Evolutionary conservation across 2,888 invertebrate species (phyloP), one percentile per base, ranked within the genome.

Genomic region (Auanema freiburgensis): DNA sequence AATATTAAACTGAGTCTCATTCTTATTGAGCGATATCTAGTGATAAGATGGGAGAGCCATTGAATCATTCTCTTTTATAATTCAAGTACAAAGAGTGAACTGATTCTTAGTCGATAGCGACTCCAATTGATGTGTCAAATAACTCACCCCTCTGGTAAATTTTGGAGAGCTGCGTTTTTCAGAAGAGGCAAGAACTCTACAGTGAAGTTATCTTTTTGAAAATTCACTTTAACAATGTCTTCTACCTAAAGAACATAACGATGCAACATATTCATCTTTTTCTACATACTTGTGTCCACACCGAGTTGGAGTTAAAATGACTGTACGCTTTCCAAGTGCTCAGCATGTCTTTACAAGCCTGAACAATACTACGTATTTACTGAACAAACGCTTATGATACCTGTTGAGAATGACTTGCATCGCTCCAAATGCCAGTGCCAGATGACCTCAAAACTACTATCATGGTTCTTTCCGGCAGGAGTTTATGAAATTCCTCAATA

Each of bases 181-280:
- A 76, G 65, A 2, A 74, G 51, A 0, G 76, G 76, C 8, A 76
- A 60, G 24, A 76, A 67, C 57, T 76, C 76, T 4, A 76, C 76
- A 23, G 66, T 60, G 63, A 76, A 76, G 6, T 68, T 63, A 1
- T 67, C 59, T 33, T 66, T 68, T 21, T 63, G 65, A 23, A 72
- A 76, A 59, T 76, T 76, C 52, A 72, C 69, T 54, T 72, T 59
- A 16, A 72, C 74, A 33, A 76, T 76, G 23, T 64, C 60, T 18
- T 74, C 71, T 1, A 76, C 71, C 74, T 74, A 46, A 40, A 66
- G 33, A 24, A 3, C 10, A 14, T 25, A 55, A n/a, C 18, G 21
- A n/a, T n/a, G 46, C 3, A 46, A 10, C 46, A 5, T 18, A 12
- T 43, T 43, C 43, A 14, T 21, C 16, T 5, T 10, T 23, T 52